Evolutionary conservation across 2,113 vertebrate species (phyloP), one percentile per base, ranked within the genome.

Genomic region (Silurus glanis): DNA sequence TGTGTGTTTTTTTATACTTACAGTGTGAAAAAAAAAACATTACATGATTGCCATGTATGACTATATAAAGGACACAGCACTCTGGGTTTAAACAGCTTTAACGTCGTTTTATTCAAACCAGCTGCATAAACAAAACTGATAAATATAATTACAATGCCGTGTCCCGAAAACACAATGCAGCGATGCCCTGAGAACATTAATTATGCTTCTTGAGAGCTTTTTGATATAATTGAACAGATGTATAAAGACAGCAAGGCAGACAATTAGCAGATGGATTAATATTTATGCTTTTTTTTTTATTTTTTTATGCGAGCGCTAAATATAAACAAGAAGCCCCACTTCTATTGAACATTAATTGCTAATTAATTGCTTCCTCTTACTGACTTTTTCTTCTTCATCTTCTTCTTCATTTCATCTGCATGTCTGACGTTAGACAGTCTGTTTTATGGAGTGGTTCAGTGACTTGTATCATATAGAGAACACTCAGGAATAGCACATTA

Each of bases 11-110:
- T 37, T 37, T 37, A 66, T n/a, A 8, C 23, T 64, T n/a, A 64
- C 25, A 69, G 13, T 69, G 66, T 69, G 47, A 45, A 49, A 45
- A 69, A 69, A 37, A 37, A 37, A 37, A 37, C 28, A 69, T 28
- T 25, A 94, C 90, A 90, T 92, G 93, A 91, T 89, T 86, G 88
- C 89, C 87, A 92, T 89, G 83, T 89, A 78, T 91, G 85, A 91
- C 92, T 91, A 92, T 92, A 91, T 89, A 88, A 83, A 58, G 74
- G 88, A 85, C 76, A 84, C 85, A 87, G 86, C 90, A 90, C 82
- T 91, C 62, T 83, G 66, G 45, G 28, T 88, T 88, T 90, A 91
- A 93, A 93, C 83, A 58, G 62, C 47, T 88, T 90, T 91, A 89
- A 92, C 91, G 87, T 87, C 67, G 82, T 92, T 93, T 90, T 80